Percentiles rank a stretch among this genome's conserved stretches.
Evolutionary conservation across 2,888 invertebrate genomes (phyloP).

Genomic region (Stenchaetothrips biformis): DNA sequence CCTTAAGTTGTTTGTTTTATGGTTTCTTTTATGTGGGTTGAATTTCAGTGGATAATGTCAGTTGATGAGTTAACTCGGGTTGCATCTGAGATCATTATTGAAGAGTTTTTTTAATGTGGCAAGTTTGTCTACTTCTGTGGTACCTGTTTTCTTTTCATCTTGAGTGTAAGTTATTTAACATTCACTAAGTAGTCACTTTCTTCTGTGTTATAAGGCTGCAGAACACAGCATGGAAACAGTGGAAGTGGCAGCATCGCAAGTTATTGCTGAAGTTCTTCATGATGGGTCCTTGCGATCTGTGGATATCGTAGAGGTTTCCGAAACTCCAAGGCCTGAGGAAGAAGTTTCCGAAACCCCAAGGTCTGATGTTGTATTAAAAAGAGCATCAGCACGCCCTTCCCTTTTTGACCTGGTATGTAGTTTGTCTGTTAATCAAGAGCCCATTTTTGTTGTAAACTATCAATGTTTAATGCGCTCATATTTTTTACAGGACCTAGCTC

Average conservation of each 20-base stretch:
- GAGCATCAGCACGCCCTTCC: background rate
- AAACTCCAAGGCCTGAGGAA: too few relatives aligned
- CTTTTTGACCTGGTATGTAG: too few relatives aligned
- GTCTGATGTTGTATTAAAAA: too few relatives aligned
- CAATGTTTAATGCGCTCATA: too few relatives aligned
- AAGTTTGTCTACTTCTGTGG: background rate
- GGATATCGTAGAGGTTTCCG: too few relatives aligned
- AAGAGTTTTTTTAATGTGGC: background rate
- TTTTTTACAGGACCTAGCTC: slow-evolving; percentile 12
- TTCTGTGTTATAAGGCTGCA: background rate
- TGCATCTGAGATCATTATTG: background rate
- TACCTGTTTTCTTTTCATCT: background rate
- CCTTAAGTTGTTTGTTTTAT: too few relatives aligned
- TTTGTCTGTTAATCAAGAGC: too few relatives aligned
- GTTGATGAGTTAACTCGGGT: background rate
- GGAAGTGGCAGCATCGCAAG: background rate
- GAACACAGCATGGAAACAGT: background rate
- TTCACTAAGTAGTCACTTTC: background rate
- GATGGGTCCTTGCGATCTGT: too few relatives aligned
- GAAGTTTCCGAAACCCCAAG: too few relatives aligned
- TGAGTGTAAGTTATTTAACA: background rate
- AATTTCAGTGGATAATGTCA: too few relatives aligned
- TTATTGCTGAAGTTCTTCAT: background rate
- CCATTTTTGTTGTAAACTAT: background rate
- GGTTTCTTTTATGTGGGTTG: too few relatives aligned